Percentiles rank a stretch among this genome's conserved stretches.
These are phyloP conservation scores for Entosphenus tridentatus DNA, from an alignment of 2,113 vertebrate species.

Conservation along the genomic window DNA sequence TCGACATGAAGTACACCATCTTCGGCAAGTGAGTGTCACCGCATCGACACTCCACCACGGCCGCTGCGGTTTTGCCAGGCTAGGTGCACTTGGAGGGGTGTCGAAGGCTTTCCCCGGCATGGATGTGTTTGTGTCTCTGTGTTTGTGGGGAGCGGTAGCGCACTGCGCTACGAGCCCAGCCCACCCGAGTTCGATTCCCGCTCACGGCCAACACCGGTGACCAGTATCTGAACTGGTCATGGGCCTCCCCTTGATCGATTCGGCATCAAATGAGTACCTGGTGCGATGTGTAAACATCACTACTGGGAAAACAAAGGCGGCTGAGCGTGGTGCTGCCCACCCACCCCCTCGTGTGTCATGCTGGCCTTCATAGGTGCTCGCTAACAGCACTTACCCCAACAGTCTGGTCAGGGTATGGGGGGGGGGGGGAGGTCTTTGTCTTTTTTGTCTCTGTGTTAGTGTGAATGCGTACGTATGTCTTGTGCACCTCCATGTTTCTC, in stretches of 20 bases:
- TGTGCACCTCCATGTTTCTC: too few relatives aligned
- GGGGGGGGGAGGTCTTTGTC: too few relatives aligned
- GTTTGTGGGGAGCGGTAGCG: neutral
- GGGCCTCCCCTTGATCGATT: too few relatives aligned
- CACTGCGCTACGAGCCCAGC: neutral
- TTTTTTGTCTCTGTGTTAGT: too few relatives aligned
- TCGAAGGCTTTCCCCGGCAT: neutral
- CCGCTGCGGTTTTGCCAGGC: neutral
- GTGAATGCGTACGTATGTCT: too few relatives aligned
- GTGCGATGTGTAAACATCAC: neutral
- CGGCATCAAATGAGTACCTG: accelerated
- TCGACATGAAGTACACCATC: slow-evolving; percentile 94
- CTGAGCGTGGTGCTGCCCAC: neutral
- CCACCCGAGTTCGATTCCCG: too few relatives aligned
- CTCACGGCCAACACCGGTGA: too few relatives aligned
- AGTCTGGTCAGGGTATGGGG: too few relatives aligned
- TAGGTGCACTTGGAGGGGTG: neutral
- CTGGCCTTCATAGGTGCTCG: too few relatives aligned
- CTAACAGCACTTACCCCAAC: too few relatives aligned
- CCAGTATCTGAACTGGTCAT: too few relatives aligned
- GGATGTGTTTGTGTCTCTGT: neutral
- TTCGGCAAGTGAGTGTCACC: slow-evolving; percentile 63
- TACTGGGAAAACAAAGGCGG: neutral
- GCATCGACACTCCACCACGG: neutral
- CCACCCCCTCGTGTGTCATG: too few relatives aligned